Conservation (phyloP, 1,140 invertebrate genomes). For the Temnothorax longispinosus region DNA sequence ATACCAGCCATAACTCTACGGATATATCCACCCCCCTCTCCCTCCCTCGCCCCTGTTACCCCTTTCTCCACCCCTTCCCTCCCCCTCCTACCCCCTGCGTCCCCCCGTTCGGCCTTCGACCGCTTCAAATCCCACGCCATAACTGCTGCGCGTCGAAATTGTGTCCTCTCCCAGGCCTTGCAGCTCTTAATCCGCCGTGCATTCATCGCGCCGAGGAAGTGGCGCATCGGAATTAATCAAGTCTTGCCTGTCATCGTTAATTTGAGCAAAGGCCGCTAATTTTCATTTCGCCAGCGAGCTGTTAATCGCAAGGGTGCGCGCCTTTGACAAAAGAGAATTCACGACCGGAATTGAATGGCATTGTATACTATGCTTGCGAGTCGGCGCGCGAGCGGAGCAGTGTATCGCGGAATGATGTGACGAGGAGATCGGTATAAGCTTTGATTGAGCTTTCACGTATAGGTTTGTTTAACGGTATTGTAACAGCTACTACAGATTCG, state of each 20-base stretch:
- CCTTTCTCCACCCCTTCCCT: neutral
- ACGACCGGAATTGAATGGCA: conserved; percentile 42
- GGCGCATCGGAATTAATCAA: conserved; percentile 70
- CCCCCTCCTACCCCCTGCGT: neutral
- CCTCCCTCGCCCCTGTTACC: conserved; percentile 39
- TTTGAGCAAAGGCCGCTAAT: conserved; percentile 54
- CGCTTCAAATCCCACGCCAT: conserved; percentile 45
- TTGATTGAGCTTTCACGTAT: conserved; percentile 51
- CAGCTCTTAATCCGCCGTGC: conserved; percentile 71
- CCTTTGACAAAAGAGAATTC: conserved; percentile 51
- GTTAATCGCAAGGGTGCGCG: conserved; percentile 48
- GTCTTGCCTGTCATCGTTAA: conserved; percentile 62
- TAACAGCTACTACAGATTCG: conserved; percentile 7
- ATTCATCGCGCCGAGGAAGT: conserved; percentile 73
- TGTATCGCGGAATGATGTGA: conserved; percentile 20
- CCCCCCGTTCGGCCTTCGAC: conserved; percentile 47
- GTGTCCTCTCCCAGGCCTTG: conserved; percentile 62
- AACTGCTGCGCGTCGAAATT: conserved; percentile 22
- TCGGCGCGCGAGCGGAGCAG: neutral
- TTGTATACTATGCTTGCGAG: conserved; percentile 18
- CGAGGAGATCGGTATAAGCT: conserved; percentile 41
- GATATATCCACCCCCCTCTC: conserved; percentile 74
- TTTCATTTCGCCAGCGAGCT: conserved; percentile 34
- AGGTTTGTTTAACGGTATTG: conserved; percentile 36
- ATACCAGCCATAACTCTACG: conserved; percentile 84